A percentile compares a stretch with the other conserved stretches of the same genome.
Evolutionary conservation across 2,113 vertebrate species (phyloP).

Genomic region (Irena cyanogastra): DNA sequence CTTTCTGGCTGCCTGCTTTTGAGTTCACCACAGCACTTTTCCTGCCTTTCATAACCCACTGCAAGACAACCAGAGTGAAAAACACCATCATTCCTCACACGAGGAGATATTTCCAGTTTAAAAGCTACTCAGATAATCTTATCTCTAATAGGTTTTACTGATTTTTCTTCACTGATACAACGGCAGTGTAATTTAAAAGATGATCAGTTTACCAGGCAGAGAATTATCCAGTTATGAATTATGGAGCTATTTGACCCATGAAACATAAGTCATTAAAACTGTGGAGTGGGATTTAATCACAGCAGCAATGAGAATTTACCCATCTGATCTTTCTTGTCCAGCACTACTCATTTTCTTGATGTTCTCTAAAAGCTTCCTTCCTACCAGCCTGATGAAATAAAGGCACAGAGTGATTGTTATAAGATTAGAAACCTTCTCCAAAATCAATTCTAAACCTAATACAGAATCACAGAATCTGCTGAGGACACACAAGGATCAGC

Average conservation of each 20-base stretch:
- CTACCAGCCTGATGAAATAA: not conserved
- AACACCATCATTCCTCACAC: not conserved
- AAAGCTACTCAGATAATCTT: constrained; percentile 1
- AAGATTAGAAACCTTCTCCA: not conserved
- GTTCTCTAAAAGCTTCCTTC: not conserved
- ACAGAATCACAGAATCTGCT: not conserved
- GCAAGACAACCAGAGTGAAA: not conserved
- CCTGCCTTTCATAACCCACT: not conserved
- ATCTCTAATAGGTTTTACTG: not conserved
- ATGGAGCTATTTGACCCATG: not conserved
- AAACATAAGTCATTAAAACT: not conserved
- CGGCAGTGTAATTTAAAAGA: not conserved
- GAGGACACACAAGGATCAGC: not conserved
- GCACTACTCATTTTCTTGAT: not conserved
- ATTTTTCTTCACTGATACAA: not conserved
- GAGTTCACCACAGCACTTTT: not conserved
- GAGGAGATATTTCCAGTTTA: not conserved
- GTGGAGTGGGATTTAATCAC: constrained; percentile 7
- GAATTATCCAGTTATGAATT: not conserved
- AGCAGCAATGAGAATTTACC: not conserved
- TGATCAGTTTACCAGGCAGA: not conserved
- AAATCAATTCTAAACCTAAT: not conserved
- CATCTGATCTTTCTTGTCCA: constrained; percentile 15
- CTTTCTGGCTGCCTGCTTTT: not conserved
- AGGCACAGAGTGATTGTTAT: not conserved